Conservation (phyloP, 2,888 invertebrate genomes). For the Drosophila macrospina region DNA sequence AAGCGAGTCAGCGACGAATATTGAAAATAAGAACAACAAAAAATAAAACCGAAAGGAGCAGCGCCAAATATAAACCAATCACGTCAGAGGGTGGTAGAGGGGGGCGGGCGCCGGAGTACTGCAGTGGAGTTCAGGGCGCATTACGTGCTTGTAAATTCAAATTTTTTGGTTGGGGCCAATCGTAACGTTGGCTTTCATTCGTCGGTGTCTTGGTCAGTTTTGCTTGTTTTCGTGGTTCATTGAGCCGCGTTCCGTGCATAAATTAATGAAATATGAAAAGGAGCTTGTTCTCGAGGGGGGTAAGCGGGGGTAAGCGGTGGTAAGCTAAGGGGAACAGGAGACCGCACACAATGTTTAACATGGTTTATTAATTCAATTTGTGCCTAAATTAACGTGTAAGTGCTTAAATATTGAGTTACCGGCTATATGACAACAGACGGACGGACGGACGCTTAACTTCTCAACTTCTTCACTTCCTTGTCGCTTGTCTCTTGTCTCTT, state of each 20-base stretch:
- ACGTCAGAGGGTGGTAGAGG: conserved; percentile 43
- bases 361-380: conserved; percentile 86
- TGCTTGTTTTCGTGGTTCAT: conserved; percentile 74
- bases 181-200: conserved; percentile 10
- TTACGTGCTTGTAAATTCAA: conserved; percentile 83
- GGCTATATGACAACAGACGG: conserved; percentile 36
- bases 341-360: conserved; percentile 86
- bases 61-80: conserved; percentile 77
- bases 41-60: conserved; percentile 47
- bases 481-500: conserved; percentile 1
- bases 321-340: conserved; percentile 52
- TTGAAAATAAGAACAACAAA: conserved; percentile 15
- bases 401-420: conserved; percentile 83
- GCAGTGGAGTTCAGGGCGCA: conserved; percentile 42
- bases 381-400: conserved; percentile 85
- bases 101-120: too few relatives aligned
- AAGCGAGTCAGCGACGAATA: conserved; percentile 54
- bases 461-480: conserved; percentile 15
- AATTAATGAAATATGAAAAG: conserved; percentile 84
- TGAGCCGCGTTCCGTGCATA: conserved; percentile 81
- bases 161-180: conserved; percentile 47
- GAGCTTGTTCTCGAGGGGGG: conserved; percentile 56
- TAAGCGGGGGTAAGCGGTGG: background rate
- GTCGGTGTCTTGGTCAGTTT: conserved; percentile 31
- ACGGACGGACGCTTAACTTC: too few relatives aligned